Conservation (phyloP, 64 coral and sea anemone species). For the Orbicella faveolata region DNA sequence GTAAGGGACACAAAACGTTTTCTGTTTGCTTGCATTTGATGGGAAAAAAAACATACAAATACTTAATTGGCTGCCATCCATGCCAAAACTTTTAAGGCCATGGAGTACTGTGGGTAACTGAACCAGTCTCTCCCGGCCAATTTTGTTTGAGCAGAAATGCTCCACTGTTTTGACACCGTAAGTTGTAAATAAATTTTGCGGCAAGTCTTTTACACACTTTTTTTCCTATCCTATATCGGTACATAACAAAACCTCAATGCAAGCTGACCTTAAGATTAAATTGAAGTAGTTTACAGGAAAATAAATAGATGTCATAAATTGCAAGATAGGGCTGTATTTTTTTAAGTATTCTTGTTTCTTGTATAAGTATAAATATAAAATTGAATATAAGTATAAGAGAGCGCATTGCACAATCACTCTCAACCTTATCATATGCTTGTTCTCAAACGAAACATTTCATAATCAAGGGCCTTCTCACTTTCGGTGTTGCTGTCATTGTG, state of each 20-base stretch:
- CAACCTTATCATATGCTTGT: conserved; percentile 30
- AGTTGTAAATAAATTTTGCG: conserved; percentile 23
- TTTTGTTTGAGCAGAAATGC: conserved; percentile 20
- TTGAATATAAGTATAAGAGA: conserved; percentile 12
- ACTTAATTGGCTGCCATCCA: no score
- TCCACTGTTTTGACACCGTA: conserved; percentile 13
- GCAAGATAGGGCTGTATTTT: not conserved
- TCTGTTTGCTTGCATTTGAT: no score
- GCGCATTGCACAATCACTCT: conserved; percentile 26
- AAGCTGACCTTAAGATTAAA: not conserved
- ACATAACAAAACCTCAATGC: conserved; percentile 29
- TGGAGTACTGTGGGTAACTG: conserved; percentile 39
- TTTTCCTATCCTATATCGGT: conserved; percentile 27
- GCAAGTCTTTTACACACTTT: conserved; percentile 26
- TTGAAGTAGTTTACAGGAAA: conserved; percentile 39
- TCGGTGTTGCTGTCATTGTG: conserved; percentile 3
- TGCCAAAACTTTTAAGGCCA: no score
- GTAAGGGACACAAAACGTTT: no score
- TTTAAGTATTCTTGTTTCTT: no score
- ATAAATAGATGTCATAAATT: conserved; percentile 51
- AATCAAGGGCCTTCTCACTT: conserved; percentile 7
- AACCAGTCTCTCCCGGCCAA: conserved; percentile 51
- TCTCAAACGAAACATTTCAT: not conserved
- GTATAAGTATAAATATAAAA: no score
- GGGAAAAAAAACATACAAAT: no score